Base-by-base conservation (phyloP, 1,140 invertebrate genomes). In the Palaemon carinicauda region DNA sequence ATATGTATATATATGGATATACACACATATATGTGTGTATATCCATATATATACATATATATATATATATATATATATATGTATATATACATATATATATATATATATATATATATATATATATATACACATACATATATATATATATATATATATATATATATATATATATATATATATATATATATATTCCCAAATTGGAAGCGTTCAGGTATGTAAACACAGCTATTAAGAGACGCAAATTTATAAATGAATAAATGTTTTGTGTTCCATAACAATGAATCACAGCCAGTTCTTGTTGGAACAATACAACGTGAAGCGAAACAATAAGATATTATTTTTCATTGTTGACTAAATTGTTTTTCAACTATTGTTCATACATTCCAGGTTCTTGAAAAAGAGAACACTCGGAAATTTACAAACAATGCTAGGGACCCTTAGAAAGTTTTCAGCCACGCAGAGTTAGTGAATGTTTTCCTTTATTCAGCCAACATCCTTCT, bases 41-140 rank as follows among this genome's bases (percentile, higher is more conserved):
- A 54, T 79, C 27, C 54, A 54, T 79, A 31, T 54, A 31, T 79
- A 54, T 79, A 54, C 29, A 54, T 79, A 54, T 79, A 31, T 56
- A 54, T 79, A 27, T 79, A 31, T 79, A 31, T 79, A 15, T 79
- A 54, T 79, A 54, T 79, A 54, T 79, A 27, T 79, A 54, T 56
- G 15, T 79, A 65, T 21, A 24, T n/a, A 7, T 2, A 10, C 17
- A 5, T 5, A 17, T 60, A 17, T 60, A 17, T 7, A 27, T 60
- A 17, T 60, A 7, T 60, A 27, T 60, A 17, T 15, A 5, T 7
- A 17, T 7, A 17, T 60, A 15, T 27, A 60, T 12, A 7, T 41
- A 41, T 41, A 41, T 10, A 41, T 24, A 24, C 56, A 60, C 3
- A 56, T 12, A 56, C 54, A 56, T 14, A 60, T 5, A 5, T 79